Percentiles rank a stretch among this genome's conserved stretches.
Evolutionary conservation across 2,113 vertebrate species (phyloP).

Genomic region (Echinops telfairi): DNA sequence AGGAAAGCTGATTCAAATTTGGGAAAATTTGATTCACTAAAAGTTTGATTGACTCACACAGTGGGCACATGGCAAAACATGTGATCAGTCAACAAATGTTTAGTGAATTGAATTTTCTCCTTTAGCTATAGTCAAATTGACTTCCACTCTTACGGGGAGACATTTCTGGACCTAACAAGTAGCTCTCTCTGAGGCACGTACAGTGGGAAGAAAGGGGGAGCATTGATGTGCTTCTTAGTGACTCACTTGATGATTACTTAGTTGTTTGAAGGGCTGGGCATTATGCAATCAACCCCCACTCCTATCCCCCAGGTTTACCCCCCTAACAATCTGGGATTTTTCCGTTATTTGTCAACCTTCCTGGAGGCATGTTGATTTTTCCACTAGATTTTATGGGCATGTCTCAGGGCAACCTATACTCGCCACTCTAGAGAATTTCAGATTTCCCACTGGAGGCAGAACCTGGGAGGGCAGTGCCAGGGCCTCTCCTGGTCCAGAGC

Average conservation of each 20-base stretch:
- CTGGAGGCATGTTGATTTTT: slow-evolving; percentile 78
- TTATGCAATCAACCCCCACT: slow-evolving; percentile 79
- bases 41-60: neutral
- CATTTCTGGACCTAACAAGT: slow-evolving; percentile 59
- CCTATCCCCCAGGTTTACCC: no score
- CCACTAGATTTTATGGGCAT: slow-evolving; percentile 62
- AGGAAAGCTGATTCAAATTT: neutral
- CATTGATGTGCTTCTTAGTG: slow-evolving; percentile 60
- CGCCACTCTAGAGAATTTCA: slow-evolving; percentile 41
- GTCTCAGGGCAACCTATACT: slow-evolving; percentile 64
- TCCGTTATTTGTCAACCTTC: slow-evolving; percentile 85
- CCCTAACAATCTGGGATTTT: slow-evolving; percentile 85
- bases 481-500: neutral
- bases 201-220: neutral
- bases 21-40: slow-evolving; percentile 55
- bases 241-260: slow-evolving; percentile 75
- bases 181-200: neutral
- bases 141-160: slow-evolving; percentile 7
- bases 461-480: neutral
- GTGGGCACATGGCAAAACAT: neutral
- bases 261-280: slow-evolving; percentile 58
- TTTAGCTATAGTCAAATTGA: slow-evolving; percentile 2
- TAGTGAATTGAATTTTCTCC: neutral
- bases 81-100: neutral
- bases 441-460: neutral